A percentile compares a stretch with the other conserved stretches of the same genome.
phyloP scores from a whole-genome alignment of 1,140 invertebrate genomes.

The Drosophila tsacasi region DNA sequence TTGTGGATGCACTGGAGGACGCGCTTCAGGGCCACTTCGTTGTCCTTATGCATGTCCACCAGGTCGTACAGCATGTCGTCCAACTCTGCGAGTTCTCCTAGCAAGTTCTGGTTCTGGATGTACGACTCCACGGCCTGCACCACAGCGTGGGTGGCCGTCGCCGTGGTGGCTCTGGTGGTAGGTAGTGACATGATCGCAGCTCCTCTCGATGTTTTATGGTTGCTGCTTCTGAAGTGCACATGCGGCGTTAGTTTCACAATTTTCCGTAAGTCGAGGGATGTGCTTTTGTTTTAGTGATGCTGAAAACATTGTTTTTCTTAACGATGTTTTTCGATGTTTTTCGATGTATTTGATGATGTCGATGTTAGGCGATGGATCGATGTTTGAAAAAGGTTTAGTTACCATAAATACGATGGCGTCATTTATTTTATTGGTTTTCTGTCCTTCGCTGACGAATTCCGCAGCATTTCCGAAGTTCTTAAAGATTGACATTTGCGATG shows the following conservation, averaged over 20 bases:
- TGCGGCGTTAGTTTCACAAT: slow-evolving; percentile 15
- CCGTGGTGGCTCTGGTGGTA: slow-evolving; percentile 54
- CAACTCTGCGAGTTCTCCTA: slow-evolving; percentile 66
- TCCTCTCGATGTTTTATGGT: background rate
- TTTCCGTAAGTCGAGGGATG: slow-evolving; percentile 8
- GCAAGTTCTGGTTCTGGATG: slow-evolving; percentile 70
- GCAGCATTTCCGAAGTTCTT: too few species aligned
- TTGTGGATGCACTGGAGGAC: slow-evolving; percentile 64
- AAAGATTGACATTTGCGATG: too few species aligned
- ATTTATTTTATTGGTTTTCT: too few species aligned
- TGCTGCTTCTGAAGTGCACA: too few species aligned
- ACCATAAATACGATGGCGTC: too few species aligned
- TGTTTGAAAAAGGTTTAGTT: too few species aligned
- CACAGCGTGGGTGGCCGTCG: slow-evolving; percentile 59
- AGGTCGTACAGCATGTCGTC: slow-evolving; percentile 65
- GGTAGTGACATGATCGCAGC: slow-evolving; percentile 48
- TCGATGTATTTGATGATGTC: too few species aligned
- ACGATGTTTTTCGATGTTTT: too few species aligned
- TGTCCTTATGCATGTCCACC: slow-evolving; percentile 58
- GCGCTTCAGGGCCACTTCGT: slow-evolving; percentile 54
- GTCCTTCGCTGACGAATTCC: too few species aligned
- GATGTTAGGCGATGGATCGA: too few species aligned
- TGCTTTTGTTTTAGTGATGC: slow-evolving; percentile 6
- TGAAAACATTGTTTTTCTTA: too few species aligned
- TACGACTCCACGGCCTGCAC: slow-evolving; percentile 60